Evolutionary conservation across 2,888 invertebrate genomes (phyloP), one percentile per base, ranked within the genome.

Genomic region (Tachina fera): DNA sequence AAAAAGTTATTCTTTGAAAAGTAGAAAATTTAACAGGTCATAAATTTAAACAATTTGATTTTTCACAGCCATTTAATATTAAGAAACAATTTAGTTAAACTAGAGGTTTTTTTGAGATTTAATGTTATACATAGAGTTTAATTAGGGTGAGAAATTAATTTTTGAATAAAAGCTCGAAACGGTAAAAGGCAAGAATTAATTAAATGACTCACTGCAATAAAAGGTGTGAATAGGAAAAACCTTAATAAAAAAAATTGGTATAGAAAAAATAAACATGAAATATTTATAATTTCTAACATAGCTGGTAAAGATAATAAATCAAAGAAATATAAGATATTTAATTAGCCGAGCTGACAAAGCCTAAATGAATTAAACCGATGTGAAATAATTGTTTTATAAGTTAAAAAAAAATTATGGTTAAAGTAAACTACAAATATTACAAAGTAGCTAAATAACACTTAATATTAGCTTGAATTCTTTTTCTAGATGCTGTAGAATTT

Each of bases 41-140:
- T 91, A 91, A 91, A 91, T 90, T 89, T 71, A 2, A 71, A 61
- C 13, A 78, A 63, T 53, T 60, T 87, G 82, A 89, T 89, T 89
- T 90, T 91, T 90, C 91, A 91, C 91, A 91, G 90, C 89, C 89
- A 88, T 89, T 91, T 91, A 90, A 90, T 90, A 88, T 87, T 47
- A 19, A 72, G 39, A 60, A 65, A 75, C 10, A 49, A 67, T 68
- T 68, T 43, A 41, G 9, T 51, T 60, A 65, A 43, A 11, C 13
- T 13, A 47, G 16, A 31, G 9, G 0, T 10, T 51, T 60, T 39
- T 49, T 31, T 14, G 1, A n/a, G 10, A 47, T 56, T 71, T 51
- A 9, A 11, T 68, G 83, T 65, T 83, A 74, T 74, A 78, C 78
- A 83, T 83, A 68, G 60, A 31, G 45, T 68, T 75, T 79, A 84